Evolutionary conservation across 2,113 vertebrate genomes (phyloP).

Genomic region (Lepisosteus oculatus): DNA sequence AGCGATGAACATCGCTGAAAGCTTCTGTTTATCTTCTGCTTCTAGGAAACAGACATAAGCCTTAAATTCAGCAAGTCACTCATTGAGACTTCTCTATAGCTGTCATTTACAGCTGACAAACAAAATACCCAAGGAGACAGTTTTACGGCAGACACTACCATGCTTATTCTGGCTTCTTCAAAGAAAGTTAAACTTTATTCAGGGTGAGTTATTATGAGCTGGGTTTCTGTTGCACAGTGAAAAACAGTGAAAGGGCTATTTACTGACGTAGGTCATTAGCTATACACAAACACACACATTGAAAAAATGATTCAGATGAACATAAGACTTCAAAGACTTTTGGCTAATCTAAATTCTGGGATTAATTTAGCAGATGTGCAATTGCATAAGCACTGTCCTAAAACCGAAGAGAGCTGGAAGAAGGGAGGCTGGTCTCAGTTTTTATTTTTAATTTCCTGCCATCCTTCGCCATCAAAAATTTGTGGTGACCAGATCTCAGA

Average conservation of each 20-base stretch:
- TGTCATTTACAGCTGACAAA: not conserved
- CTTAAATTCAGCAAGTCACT: not conserved
- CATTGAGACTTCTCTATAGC: not conserved
- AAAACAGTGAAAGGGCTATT: not conserved
- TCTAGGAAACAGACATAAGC: not conserved
- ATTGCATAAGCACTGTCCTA: too few relatives aligned
- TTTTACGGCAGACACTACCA: not conserved
- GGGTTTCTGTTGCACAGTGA: not conserved
- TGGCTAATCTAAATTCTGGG: not conserved
- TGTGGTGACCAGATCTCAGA: too few relatives aligned
- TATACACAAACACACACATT: not conserved
- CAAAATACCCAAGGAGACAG: not conserved
- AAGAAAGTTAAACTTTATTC: not conserved
- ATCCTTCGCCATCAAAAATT: too few relatives aligned
- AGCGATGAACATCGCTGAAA: not conserved
- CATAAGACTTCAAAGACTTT: not conserved
- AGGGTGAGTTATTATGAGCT: conserved; percentile 2
- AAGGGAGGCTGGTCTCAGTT: too few relatives aligned
- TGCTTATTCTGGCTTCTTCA: not conserved
- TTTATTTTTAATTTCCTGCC: too few relatives aligned
- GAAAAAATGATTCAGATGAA: too few relatives aligned
- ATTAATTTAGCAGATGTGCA: too few relatives aligned
- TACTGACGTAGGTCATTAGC: not conserved
- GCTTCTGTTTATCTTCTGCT: not conserved
- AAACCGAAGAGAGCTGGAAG: too few relatives aligned